A percentile compares a stretch with the other conserved stretches of the same genome.
Conservation (phyloP, 2,113 vertebrate genomes). For the Spilogale gracilis region DNA sequence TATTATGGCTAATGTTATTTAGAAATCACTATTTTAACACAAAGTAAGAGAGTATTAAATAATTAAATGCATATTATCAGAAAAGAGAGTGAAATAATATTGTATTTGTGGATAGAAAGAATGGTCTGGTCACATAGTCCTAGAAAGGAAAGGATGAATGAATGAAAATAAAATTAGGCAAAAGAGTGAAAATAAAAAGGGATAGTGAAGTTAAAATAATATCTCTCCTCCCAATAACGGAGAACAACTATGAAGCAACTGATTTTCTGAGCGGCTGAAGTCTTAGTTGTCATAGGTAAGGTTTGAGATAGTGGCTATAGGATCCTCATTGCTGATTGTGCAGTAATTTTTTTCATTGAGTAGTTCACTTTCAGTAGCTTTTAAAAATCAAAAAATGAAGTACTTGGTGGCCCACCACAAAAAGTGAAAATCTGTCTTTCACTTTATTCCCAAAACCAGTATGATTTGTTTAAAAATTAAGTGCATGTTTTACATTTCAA, state of each 20-base stretch:
- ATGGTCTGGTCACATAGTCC: neutral
- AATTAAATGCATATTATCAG: neutral
- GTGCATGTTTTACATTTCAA: neutral
- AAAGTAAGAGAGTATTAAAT: neutral
- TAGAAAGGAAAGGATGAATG: neutral
- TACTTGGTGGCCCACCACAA: neutral
- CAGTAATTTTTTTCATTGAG: neutral
- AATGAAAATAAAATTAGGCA: neutral
- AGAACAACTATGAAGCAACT: neutral
- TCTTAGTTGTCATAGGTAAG: neutral
- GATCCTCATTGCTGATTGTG: neutral
- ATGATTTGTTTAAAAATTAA: conserved; percentile 20
- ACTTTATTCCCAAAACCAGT: neutral
- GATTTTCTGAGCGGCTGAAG: neutral
- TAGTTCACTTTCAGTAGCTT: neutral
- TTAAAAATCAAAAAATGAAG: conserved; percentile 16
- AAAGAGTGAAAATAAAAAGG: neutral
- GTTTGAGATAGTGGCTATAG: neutral
- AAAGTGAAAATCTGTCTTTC: neutral
- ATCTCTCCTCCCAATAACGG: neutral
- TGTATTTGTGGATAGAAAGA: neutral
- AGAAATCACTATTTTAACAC: neutral
- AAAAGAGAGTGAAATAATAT: neutral
- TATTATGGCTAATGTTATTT: neutral
- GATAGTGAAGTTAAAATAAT: neutral